phyloP scores from a whole-genome alignment of 2,113 vertebrate genomes.

The Mola mola region DNA sequence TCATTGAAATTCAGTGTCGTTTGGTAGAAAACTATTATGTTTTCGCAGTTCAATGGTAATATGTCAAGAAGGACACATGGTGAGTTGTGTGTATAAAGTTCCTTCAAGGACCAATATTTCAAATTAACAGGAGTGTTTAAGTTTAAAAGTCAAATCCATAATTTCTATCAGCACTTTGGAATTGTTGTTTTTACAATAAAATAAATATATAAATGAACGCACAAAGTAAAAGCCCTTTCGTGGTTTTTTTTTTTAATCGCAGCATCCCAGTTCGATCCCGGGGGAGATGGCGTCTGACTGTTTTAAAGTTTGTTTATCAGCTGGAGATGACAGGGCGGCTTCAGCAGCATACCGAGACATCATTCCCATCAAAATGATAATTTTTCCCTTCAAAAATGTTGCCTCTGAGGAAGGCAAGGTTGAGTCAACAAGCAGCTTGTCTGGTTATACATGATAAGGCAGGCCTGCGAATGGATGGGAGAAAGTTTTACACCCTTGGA shows the following conservation, averaged over 20 bases:
- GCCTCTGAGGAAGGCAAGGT: slow-evolving; percentile 61
- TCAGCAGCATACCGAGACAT: slow-evolving; percentile 52
- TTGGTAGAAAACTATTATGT: no score
- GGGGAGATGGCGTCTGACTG: slow-evolving; percentile 43
- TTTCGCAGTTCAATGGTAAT: no score
- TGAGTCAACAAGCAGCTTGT: slow-evolving; percentile 74
- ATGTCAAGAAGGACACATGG: no score
- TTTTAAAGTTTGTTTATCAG: slow-evolving; percentile 52
- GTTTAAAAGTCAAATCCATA: slow-evolving; percentile 44
- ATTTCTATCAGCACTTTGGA: slow-evolving; percentile 27
- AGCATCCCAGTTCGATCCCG: slow-evolving; percentile 38
- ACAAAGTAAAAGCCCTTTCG: slow-evolving; percentile 24
- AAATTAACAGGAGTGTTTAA: neutral
- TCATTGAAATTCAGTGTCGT: no score
- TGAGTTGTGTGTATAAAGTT: no score
- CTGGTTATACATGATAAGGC: slow-evolving; percentile 71
- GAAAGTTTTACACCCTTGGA: slow-evolving; percentile 50
- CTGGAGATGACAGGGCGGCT: slow-evolving; percentile 46
- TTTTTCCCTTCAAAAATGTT: slow-evolving; percentile 60
- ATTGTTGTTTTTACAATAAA: slow-evolving; percentile 31
- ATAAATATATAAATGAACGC: slow-evolving; percentile 21
- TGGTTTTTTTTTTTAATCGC: slow-evolving; percentile 54
- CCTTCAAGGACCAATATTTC: no score
- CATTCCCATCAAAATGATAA: slow-evolving; percentile 73
- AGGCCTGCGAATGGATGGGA: slow-evolving; percentile 53